Conservation (phyloP, 2,113 vertebrate genomes). For the Phainopepla nitens region DNA sequence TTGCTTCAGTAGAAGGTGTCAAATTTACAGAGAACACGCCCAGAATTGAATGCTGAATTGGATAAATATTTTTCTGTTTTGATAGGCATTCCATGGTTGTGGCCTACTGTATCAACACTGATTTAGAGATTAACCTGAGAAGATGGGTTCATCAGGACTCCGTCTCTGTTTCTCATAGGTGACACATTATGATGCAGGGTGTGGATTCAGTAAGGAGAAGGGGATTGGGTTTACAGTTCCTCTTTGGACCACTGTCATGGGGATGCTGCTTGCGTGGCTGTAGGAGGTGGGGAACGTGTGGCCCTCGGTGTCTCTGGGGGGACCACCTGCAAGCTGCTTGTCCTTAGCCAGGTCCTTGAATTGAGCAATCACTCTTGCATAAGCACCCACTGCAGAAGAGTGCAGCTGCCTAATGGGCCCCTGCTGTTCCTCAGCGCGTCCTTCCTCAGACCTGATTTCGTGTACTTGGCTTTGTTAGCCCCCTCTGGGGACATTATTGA, state of each 20-base stretch:
- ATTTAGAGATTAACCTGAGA: background rate
- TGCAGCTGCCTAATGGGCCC: background rate
- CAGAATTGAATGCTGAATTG: background rate
- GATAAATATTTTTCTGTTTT: background rate
- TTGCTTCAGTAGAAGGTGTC: background rate
- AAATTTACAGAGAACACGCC: background rate
- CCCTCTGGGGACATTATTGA: too few relatives aligned
- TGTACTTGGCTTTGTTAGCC: background rate
- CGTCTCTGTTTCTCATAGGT: background rate
- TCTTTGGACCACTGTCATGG: accelerated
- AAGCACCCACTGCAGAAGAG: background rate
- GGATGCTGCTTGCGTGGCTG: background rate
- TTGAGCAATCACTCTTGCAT: background rate
- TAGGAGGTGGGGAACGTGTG: accelerated
- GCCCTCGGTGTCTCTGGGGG: accelerated
- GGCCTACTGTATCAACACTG: background rate
- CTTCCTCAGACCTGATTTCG: background rate
- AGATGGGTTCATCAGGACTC: background rate
- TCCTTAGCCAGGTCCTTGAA: background rate
- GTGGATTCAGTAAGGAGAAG: background rate
- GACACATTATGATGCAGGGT: background rate
- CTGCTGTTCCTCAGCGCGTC: accelerated
- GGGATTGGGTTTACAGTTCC: background rate
- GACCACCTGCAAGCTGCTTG: background rate
- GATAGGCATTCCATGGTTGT: background rate